These are phyloP conservation scores for Pseudocheirus occidentalis DNA, from an alignment of 2,797 vertebrate species.

Conservation along the genomic window DNA sequence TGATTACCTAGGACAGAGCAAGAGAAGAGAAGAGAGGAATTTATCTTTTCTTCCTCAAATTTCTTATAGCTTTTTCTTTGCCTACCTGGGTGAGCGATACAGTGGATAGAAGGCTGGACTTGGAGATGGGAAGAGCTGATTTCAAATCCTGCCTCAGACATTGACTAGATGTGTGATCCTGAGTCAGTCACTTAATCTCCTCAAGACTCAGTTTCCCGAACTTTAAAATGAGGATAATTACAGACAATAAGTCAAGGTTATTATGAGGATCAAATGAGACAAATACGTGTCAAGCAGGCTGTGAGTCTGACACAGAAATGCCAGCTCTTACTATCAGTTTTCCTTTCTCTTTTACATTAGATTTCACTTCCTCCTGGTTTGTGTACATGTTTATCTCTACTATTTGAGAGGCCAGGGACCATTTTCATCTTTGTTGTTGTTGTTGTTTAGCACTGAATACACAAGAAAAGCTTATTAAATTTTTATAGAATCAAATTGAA, in stretches of 20 bases:
- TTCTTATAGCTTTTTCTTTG: neutral
- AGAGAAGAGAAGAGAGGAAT: too few relatives aligned
- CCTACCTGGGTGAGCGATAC: neutral
- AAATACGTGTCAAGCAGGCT: too few relatives aligned
- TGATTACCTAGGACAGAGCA: too few relatives aligned
- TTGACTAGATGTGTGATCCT: neutral
- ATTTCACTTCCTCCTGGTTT: neutral
- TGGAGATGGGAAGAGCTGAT: neutral
- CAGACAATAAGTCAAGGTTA: too few relatives aligned
- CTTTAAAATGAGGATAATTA: too few relatives aligned
- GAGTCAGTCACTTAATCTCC: too few relatives aligned
- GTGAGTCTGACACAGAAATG: neutral
- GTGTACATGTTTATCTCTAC: neutral
- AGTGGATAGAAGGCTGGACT: neutral
- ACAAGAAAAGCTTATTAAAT: neutral
- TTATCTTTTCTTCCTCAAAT: neutral
- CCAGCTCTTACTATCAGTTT: neutral
- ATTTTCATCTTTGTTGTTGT: neutral
- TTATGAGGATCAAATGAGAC: too few relatives aligned
- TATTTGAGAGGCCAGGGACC: neutral
- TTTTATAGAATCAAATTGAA: neutral
- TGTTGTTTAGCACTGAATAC: neutral
- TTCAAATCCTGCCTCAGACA: neutral
- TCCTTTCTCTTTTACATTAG: neutral
- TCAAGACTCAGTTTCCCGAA: neutral